Percentiles rank a stretch among this genome's conserved stretches.
Evolutionary conservation across 2,113 vertebrate species (phyloP).

Genomic region (Emydura subglobosa): DNA sequence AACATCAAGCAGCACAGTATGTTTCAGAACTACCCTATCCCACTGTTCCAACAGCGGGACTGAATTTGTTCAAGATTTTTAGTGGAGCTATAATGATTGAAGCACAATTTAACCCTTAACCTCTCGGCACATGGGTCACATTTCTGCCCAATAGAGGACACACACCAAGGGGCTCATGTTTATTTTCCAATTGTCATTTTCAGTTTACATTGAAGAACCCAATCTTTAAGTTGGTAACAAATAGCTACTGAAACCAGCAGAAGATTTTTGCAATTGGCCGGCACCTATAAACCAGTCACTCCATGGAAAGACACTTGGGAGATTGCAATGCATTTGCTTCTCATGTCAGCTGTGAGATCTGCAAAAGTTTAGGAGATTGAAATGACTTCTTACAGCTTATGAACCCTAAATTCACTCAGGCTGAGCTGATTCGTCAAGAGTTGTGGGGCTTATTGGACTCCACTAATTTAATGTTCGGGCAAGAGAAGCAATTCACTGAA

Average conservation of each 20-base stretch:
- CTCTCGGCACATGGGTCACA: conserved; percentile 43
- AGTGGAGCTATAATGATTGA: neutral
- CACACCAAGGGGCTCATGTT: conserved; percentile 45
- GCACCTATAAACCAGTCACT: conserved; percentile 23
- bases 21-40: conserved; percentile 1
- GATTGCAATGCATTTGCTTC: conserved; percentile 40
- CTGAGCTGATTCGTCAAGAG: neutral
- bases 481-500: conserved; percentile 26
- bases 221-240: conserved; percentile 65
- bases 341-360: conserved; percentile 28
- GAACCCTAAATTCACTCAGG: neutral
- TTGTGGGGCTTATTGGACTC: neutral
- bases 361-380: conserved; percentile 30
- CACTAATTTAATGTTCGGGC: conserved; percentile 43
- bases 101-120: conserved; percentile 58
- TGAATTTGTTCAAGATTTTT: conserved; percentile 29
- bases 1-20: neutral
- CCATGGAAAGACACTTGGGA: conserved; percentile 13
- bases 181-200: conserved; percentile 70
- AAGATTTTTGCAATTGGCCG: neutral
- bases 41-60: neutral
- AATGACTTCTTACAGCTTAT: neutral
- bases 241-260: conserved; percentile 60
- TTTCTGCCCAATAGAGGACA: conserved; percentile 58
- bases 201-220: conserved; percentile 69